Evolutionary conservation across 2,888 invertebrate genomes (phyloP).

Genomic region (Sussaba pulchella): DNA sequence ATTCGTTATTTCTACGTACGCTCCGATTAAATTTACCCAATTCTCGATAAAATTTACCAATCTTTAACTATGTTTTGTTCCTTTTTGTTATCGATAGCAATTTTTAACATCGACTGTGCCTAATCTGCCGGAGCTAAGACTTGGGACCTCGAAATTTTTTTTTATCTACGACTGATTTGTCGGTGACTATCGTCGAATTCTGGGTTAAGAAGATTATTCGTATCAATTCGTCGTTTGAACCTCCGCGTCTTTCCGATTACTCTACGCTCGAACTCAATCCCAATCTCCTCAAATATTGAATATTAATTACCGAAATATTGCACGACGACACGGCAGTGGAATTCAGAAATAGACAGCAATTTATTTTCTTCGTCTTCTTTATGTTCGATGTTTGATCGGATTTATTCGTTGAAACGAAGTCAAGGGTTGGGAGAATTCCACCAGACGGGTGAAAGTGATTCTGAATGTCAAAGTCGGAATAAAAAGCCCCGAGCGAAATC

Average conservation of each 20-base stretch:
- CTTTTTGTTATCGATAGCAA: too few species aligned
- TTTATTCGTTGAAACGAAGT: neutral
- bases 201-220: constrained; percentile 7
- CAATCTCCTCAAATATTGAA: neutral
- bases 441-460: neutral
- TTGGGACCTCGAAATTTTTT: neutral
- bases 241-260: neutral
- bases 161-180: neutral
- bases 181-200: neutral
- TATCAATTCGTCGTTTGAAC: neutral
- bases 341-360: neutral
- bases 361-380: neutral
- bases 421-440: neutral
- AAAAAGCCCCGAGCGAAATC: neutral
- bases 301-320: neutral
- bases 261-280: neutral
- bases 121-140: neutral
- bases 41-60: too few species aligned
- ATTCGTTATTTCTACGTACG: too few species aligned
- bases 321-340: neutral
- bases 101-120: too few species aligned
- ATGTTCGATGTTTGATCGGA: neutral
- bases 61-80: neutral
- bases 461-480: neutral
- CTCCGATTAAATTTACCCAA: too few species aligned